Evolutionary conservation across 2,888 invertebrate species (phyloP), one percentile per base, ranked within the genome.

Genomic region (Prenolepis imparis): DNA sequence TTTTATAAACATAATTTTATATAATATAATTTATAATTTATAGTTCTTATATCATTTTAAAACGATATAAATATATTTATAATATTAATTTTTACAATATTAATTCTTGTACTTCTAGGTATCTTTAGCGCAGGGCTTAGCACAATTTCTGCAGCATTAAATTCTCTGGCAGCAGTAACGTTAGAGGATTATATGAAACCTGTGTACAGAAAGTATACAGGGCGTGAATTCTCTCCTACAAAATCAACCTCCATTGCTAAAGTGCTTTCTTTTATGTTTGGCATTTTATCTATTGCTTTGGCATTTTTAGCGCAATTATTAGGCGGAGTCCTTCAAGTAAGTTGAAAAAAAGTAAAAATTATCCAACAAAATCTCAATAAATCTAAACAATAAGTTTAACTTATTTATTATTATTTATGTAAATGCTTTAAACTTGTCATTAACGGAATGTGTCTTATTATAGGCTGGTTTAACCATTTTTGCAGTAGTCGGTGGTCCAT

Each of bases 71-170:
- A 52, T n/a, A n/a, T n/a, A 52, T n/a, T 36, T 21, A 2, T 21
- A 61, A 18, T 18, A 24, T 11, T 41, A 55, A 9, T 44, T 12
- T 15, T 24, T n/a, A n/a, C n/a, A n/a, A n/a, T n/a, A n/a, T n/a
- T 8, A 18, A 15, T 18, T 12, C 1, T 41, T 21, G 3, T 64
- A 36, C 21, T 68, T 61, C 12, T 77, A 93, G 96, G 98, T 3
- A 97, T 99, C 84, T 98, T 99, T 93, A 98, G 98, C 90, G 99
- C 98, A 0, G 97, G 98, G 0, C 95, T 99, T 12, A 98, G 98
- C 64, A 98, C 98, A 0, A 97, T 99, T 84, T 99, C 98, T 0
- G 98, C 99, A 0, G 97, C 98, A 1, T 96, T 99, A 84, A 99
- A 98, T 92, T 98, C 98, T 0, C 95, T 99, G 67, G 97, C 99